Evolutionary conservation across 2,888 invertebrate genomes (phyloP).

Genomic region (Aethes cnicana): DNA sequence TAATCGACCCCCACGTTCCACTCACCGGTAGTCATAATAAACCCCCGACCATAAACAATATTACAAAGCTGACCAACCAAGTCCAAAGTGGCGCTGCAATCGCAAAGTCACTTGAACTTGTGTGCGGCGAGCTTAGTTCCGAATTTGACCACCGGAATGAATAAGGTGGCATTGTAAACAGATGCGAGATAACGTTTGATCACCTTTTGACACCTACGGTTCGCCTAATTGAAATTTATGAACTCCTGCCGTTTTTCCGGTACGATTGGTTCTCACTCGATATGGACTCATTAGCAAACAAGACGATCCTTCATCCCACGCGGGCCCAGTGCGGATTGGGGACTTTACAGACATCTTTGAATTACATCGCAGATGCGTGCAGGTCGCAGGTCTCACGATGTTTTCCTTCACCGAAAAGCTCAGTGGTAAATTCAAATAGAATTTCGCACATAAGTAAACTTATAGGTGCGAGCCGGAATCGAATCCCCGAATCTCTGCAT

Average conservation of each 20-base stretch:
- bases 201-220: slow-evolving; percentile 59
- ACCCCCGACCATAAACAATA: slow-evolving; percentile 59
- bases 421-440: no score
- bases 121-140: slow-evolving; percentile 11
- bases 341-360: no score
- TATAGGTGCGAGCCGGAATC: no score
- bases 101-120: not conserved
- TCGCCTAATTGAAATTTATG: slow-evolving; percentile 77
- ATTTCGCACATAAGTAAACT: no score
- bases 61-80: not conserved
- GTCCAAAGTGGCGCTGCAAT: not conserved
- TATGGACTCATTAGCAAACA: not conserved
- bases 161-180: slow-evolving; percentile 32
- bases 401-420: no score
- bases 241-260: slow-evolving; percentile 51
- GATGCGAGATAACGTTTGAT: slow-evolving; percentile 58
- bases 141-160: slow-evolving; percentile 38
- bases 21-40: slow-evolving; percentile 50
- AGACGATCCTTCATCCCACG: no score
- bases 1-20: slow-evolving; percentile 26
- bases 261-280: slow-evolving; percentile 14
- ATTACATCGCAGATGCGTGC: no score
- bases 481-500: no score
- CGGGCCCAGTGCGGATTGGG: no score
- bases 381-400: no score